phyloP scores from a whole-genome alignment of 2,888 invertebrate species.

The Pyrochroa serraticornis region DNA sequence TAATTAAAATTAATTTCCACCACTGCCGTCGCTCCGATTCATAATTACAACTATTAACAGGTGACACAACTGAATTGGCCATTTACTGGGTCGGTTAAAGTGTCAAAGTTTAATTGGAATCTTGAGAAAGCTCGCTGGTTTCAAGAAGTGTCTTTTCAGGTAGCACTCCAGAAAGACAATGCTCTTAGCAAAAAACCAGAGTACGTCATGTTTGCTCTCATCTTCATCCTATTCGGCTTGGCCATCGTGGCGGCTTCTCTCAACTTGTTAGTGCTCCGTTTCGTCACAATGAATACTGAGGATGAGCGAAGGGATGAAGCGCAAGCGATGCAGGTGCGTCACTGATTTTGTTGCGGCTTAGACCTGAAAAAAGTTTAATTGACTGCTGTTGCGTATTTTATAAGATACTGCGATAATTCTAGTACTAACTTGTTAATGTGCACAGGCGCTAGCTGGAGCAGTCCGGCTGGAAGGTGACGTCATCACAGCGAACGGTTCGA shows the following conservation, averaged over 20 bases:
- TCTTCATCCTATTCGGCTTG: slow-evolving; percentile 98
- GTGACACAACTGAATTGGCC: no score
- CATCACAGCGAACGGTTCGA: slow-evolving; percentile 92
- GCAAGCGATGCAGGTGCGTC: slow-evolving; percentile 83
- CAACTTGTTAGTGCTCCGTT: slow-evolving; percentile 93
- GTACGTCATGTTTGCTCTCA: slow-evolving; percentile 97
- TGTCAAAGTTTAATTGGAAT: neutral
- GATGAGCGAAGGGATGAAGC: slow-evolving; percentile 96
- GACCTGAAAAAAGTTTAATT: neutral
- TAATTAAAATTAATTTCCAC: no score
- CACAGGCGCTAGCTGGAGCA: slow-evolving; percentile 90
- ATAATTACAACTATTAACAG: no score
- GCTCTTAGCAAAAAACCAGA: slow-evolving; percentile 93
- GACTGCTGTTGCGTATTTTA: neutral
- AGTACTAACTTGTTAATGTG: neutral
- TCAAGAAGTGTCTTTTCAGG: slow-evolving; percentile 42
- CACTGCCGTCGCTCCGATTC: no score
- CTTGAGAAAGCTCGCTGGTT: neutral
- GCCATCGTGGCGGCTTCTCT: slow-evolving; percentile 98
- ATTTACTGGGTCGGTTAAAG: neutral
- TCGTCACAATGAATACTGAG: slow-evolving; percentile 98
- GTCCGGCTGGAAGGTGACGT: slow-evolving; percentile 96
- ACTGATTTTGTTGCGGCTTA: neutral
- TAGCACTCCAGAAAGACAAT: slow-evolving; percentile 93
- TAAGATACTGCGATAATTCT: neutral